Percentiles rank a stretch among this genome's conserved stretches.
Conservation (phyloP, 53 echinoderm and acorn worm species). For the Stichopus horrens region DNA sequence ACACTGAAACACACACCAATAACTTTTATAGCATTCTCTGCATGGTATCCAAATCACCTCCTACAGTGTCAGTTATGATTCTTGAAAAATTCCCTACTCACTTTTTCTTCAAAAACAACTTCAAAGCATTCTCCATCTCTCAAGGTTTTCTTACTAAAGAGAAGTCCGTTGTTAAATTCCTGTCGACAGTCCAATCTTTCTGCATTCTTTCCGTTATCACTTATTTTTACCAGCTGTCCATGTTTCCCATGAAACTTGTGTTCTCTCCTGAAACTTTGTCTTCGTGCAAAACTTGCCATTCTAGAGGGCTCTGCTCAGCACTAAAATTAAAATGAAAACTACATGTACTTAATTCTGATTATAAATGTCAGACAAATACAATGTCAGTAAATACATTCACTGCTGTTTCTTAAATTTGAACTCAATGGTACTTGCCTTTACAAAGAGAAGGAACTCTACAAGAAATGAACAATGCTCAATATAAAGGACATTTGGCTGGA, state of each 20-base stretch:
- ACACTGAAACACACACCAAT: no score
- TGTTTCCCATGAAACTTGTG: slow-evolving; percentile 74
- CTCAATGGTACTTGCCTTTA: no score
- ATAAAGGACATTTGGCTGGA: no score
- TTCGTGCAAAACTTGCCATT: slow-evolving; percentile 40
- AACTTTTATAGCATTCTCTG: no score
- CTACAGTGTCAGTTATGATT: background rate
- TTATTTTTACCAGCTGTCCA: slow-evolving; percentile 77
- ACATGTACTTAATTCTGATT: no score
- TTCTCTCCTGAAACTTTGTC: slow-evolving; percentile 62
- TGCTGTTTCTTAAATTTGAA: no score
- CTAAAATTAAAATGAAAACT: no score
- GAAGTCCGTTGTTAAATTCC: slow-evolving; percentile 96
- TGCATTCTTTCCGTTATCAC: slow-evolving; percentile 72
- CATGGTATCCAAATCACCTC: no score
- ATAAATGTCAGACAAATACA: no score
- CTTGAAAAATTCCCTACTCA: slow-evolving; percentile 26
- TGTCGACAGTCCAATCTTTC: slow-evolving; percentile 78
- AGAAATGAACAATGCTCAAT: no score
- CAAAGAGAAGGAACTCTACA: no score
- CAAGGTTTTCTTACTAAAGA: slow-evolving; percentile 77
- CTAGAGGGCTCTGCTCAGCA: background rate
- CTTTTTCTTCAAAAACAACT: slow-evolving; percentile 92
- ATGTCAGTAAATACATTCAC: no score
- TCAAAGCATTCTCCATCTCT: slow-evolving; percentile 89